Conservation (phyloP, 2,888 invertebrate genomes). For the Callyntrura guangdongensis region DNA sequence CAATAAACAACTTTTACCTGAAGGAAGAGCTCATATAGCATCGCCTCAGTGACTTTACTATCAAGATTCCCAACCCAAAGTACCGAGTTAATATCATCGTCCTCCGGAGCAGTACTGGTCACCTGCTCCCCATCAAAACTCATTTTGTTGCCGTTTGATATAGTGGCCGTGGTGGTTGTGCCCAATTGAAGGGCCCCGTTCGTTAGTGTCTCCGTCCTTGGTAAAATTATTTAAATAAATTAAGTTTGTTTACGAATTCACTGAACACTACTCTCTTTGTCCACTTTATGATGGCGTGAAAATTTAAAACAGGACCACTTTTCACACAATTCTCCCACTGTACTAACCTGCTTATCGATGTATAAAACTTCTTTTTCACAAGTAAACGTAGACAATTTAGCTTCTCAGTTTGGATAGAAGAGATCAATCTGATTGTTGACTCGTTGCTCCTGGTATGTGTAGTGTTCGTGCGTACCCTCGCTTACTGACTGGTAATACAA, state of each 20-base stretch:
- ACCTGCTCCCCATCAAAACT: slow-evolving; percentile 81
- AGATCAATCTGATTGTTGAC: background rate
- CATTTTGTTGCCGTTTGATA: slow-evolving; percentile 79
- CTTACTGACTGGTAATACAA: slow-evolving; percentile 2
- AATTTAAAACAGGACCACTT: background rate
- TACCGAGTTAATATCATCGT: slow-evolving; percentile 83
- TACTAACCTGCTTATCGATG: slow-evolving; percentile 3
- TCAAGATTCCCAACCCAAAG: slow-evolving; percentile 85
- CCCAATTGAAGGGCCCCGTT: slow-evolving; percentile 79
- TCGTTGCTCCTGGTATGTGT: background rate
- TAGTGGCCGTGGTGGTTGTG: slow-evolving; percentile 64
- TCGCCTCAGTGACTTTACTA: slow-evolving; percentile 84
- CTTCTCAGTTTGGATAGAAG: background rate
- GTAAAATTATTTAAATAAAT: background rate
- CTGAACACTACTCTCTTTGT: background rate
- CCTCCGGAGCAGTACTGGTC: slow-evolving; percentile 76
- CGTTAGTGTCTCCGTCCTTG: slow-evolving; percentile 74
- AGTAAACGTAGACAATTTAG: background rate
- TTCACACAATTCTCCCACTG: background rate
- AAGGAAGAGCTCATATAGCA: slow-evolving; percentile 84
- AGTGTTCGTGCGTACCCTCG: slow-evolving; percentile 5
- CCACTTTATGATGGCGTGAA: background rate
- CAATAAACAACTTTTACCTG: slow-evolving; percentile 78
- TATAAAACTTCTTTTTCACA: background rate
- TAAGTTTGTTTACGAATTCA: background rate